Base-by-base conservation (phyloP, 2,797 vertebrate genomes). In the Silurus lanzhouensis region DNA sequence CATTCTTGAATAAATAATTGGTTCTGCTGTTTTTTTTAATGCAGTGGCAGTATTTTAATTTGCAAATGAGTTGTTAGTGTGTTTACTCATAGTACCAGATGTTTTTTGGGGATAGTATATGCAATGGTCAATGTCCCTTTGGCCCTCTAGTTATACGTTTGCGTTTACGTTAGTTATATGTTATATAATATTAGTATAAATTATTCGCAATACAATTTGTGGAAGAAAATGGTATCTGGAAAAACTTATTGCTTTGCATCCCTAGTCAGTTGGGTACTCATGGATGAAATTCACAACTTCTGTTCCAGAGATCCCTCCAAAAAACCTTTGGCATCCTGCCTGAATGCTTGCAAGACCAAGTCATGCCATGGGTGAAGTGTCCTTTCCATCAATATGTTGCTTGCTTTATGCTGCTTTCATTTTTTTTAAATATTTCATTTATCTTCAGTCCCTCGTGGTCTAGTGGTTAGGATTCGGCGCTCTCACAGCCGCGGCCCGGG, bases 401-500 rank as follows among this genome's bases (percentile, higher is more conserved):
- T 1, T 31, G 6, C 17, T 31, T 31, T 38, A 15, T 68, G 27
- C 67, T 68, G 38, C 13, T 68, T 8, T 67, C 15, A 15, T 15
- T 67, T 31, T 4, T 38, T 38, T 38, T 64, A 6, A 38, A 68
- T 15, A 20, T 15, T 68, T 68, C 27, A 68, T 31, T 68, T 27
- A 7, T 68, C 27, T 5, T 38, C 66, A 68, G 25, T 68, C 85
- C 88, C 85, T 87, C 86, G 88, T 88, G 87, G 87, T 90, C 87
- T 88, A 87, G 87, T 89, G 89, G 82, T 89, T 84, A 85, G 76
- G 88, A 82, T 61, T 77, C 91, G 91, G 92, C 89, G 93, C 93
- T 94, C 92, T 95, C 93, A 93, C 93, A 90, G 88, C 92, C 89
- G 90, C 87, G 91, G 91, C 91, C 92, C 84, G 89, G 93, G 92